A percentile compares a stretch with the other conserved stretches of the same genome.
Evolutionary conservation across 2,797 vertebrate genomes (phyloP).

Genomic region (Geotrypetes seraphini): DNA sequence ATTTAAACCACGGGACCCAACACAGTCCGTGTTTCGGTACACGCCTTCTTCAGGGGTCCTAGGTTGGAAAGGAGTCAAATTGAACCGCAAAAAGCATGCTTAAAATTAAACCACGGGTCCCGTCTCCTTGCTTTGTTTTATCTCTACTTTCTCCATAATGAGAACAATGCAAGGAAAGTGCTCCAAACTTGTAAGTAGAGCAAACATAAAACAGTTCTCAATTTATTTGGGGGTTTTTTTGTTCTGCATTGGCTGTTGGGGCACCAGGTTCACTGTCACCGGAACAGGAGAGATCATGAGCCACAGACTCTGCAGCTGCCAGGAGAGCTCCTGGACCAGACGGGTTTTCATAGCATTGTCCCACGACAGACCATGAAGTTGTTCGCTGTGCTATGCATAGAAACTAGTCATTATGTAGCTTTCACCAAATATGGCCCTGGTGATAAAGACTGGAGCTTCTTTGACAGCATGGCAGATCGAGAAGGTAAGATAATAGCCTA

Average conservation of each 20-base stretch:
- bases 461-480: slow-evolving; percentile 78
- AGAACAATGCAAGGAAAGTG: not conserved
- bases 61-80: too few species aligned
- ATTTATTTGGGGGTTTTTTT: too few species aligned
- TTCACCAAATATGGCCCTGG: slow-evolving; percentile 58
- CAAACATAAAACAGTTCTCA: too few species aligned
- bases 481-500: slow-evolving; percentile 47
- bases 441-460: slow-evolving; percentile 65
- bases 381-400: slow-evolving; percentile 70
- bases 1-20: too few species aligned
- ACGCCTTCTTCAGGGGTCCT: too few species aligned
- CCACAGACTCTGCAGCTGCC: slow-evolving; percentile 41
- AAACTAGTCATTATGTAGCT: slow-evolving; percentile 78
- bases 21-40: too few species aligned
- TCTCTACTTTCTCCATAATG: too few species aligned
- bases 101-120: too few species aligned
- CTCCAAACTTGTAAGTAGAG: not conserved
- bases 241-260: too few species aligned
- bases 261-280: slow-evolving; percentile 72
- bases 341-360: slow-evolving; percentile 14
- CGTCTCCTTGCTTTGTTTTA: too few species aligned
- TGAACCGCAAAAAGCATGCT: too few species aligned
- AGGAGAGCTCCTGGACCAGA: slow-evolving; percentile 3
- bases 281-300: slow-evolving; percentile 43
- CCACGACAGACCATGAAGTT: slow-evolving; percentile 58